Evolutionary conservation across 2,113 vertebrate species (phyloP), one percentile per base, ranked within the genome.

Genomic region (Pluvianellus socialis): DNA sequence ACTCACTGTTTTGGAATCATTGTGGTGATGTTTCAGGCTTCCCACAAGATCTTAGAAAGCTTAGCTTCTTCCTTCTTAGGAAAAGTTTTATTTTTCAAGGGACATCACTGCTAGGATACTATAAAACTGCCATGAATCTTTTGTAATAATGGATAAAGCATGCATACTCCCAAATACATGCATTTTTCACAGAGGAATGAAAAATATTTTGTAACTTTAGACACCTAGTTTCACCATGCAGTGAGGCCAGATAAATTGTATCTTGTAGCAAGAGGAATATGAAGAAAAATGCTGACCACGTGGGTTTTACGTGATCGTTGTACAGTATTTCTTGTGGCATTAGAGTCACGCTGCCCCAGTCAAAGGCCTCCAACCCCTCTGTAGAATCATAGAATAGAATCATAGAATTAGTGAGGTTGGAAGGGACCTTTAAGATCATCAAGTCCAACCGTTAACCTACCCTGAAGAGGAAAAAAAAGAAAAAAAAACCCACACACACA

Each of bases 31-130:
- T 90, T 94, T 90, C 82, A 88, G 77, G 79, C 81, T 96, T 95
- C 63, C 50, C 71, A 74, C 88, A 83, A 0, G 1, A 42, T 88
- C 59, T 86, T 92, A 67, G 27, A 74, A 92, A 90, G 71, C 88
- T 83, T 92, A 53, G 7, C 71, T 77, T 94, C 50, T 96, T 95
- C 96, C 95, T 93, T 97, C 79, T 97, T 97, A 92, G 95, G 92
- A 86, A 94, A 95, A 93, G 92, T 95, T 95, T 71, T 88, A 74
- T 93, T 90, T 96, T 96, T 95, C 77, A 76, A 76, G 70, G 73
- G 61, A n/a, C 58, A 87, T n/a, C 66, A 53, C 80, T 94, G 61
- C 62, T 73, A 42, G 20, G 24, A 33, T 89, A 72, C 87, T 81
- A 32, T 53, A 89, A 94, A 96, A 89, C 66, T 89, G 50, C 49